These are phyloP conservation scores for Rhodinocichla rosea DNA, from an alignment of 2,113 vertebrate genomes.

Conservation along the genomic window DNA sequence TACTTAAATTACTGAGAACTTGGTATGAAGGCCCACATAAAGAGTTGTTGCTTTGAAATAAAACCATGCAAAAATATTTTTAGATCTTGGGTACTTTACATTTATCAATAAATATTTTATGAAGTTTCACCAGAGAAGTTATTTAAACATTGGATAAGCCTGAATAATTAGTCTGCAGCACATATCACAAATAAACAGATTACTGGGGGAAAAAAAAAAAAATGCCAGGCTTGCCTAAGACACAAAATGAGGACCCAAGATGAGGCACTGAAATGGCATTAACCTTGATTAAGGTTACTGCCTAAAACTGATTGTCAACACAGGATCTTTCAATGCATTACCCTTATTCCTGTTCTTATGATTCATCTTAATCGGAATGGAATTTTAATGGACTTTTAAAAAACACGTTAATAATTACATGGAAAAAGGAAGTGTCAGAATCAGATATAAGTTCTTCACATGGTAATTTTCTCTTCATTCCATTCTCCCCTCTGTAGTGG, in stretches of 20 bases:
- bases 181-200: background rate
- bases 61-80: slow-evolving; percentile 42
- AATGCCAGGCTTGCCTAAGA: background rate
- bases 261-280: slow-evolving; percentile 18
- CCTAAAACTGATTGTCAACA: slow-evolving; percentile 12
- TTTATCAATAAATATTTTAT: slow-evolving; percentile 70
- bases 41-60: slow-evolving; percentile 11
- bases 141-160: slow-evolving; percentile 54
- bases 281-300: slow-evolving; percentile 55
- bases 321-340: background rate
- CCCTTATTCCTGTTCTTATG: slow-evolving; percentile 19
- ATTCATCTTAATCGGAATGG: slow-evolving; percentile 46
- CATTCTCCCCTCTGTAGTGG: background rate
- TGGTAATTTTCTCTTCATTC: slow-evolving; percentile 47
- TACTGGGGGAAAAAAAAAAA: background rate
- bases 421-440: background rate
- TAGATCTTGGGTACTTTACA: slow-evolving; percentile 35
- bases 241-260: slow-evolving; percentile 6
- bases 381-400: slow-evolving; percentile 29
- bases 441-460: background rate
- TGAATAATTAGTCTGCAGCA: slow-evolving; percentile 44
- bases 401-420: background rate
- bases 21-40: background rate
- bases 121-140: slow-evolving; percentile 17
- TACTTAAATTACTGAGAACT: background rate